Base-by-base conservation (phyloP, 2,797 vertebrate genomes). In the Poecilia picta region DNA sequence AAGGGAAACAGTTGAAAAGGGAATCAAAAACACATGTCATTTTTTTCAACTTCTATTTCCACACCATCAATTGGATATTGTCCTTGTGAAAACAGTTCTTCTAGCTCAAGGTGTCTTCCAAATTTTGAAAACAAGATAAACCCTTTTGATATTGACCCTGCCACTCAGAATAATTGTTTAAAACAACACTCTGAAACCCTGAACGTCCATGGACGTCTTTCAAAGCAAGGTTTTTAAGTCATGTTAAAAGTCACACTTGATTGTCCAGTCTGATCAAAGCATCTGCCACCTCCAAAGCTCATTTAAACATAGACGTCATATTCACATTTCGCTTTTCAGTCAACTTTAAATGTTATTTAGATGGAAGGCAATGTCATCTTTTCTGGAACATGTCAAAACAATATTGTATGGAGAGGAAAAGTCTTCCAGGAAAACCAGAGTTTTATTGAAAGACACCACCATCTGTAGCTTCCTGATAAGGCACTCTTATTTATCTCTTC, bases 1-100 rank as follows among this genome's bases (percentile, higher is more conserved):
- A 62, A 41, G 4, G 0, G 0, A 31, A 28, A 43, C 3, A 55
- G 20, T 12, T 23, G 36, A 41, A 41, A 23, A 7, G 15, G 59
- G 28, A 33, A 11, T 31, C 5, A 45, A 5, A 71, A 39, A 66
- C 23, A 47, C 62, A 75, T 20, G 73, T 4, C 31, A 45, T 4
- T 81, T 13, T 11, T 76, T n/a, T 41, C 13, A 55, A 16, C 1
- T 23, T 76, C 1, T 15, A 0, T 39, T 70, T 77, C 45, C 1
- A 13, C 28, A 0, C 71, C 11, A 5, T 1, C 0, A 0, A 0
- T 1, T 28, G 6, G 11, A 33, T 31, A 62, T 31, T 31, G 13
- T 62, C 33, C 7, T 3, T 36, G 6, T 16, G 33, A 62, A 62
- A 62, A 33, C 57, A 31, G 6, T 36, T 39, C 31, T 31, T 45